These are phyloP conservation scores for Orestias chungarensis DNA, from an alignment of 2,797 vertebrate species.

Conservation along the genomic window DNA sequence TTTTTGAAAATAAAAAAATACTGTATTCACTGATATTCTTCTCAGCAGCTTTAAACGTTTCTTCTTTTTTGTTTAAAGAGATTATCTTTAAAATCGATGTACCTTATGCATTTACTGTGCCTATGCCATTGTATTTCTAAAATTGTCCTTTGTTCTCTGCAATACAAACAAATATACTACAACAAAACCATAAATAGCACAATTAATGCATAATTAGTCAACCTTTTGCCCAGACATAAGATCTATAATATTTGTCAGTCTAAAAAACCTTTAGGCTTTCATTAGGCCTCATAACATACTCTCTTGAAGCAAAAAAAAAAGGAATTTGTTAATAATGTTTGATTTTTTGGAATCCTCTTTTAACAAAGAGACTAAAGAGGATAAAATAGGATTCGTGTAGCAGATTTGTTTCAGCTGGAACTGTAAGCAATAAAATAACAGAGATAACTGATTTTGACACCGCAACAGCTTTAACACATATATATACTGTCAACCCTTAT, in stretches of 20 bases:
- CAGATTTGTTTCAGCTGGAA: constrained; percentile 20
- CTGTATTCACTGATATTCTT: constrained; percentile 20
- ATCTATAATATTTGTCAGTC: not conserved
- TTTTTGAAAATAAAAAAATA: not conserved
- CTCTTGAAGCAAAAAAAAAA: not conserved
- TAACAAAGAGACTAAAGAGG: not conserved
- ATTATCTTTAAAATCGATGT: not conserved
- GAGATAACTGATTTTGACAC: constrained; percentile 29
- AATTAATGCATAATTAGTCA: not conserved
- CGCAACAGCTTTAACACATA: constrained; percentile 26
- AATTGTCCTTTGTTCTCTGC: not conserved
- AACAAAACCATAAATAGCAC: not conserved
- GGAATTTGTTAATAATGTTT: not conserved
- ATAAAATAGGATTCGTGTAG: constrained; percentile 14
- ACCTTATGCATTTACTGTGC: not conserved
- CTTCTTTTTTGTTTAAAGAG: not conserved
- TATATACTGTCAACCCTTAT: constrained; percentile 26
- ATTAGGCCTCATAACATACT: not conserved
- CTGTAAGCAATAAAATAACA: constrained; percentile 12
- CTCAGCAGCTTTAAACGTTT: not conserved
- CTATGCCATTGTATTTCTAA: not conserved
- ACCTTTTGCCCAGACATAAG: not conserved
- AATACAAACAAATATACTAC: not conserved
- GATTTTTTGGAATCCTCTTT: not conserved
- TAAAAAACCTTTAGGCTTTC: not conserved